phyloP scores from a whole-genome alignment of 2,797 vertebrate genomes.

The Gobio occitaniae region DNA sequence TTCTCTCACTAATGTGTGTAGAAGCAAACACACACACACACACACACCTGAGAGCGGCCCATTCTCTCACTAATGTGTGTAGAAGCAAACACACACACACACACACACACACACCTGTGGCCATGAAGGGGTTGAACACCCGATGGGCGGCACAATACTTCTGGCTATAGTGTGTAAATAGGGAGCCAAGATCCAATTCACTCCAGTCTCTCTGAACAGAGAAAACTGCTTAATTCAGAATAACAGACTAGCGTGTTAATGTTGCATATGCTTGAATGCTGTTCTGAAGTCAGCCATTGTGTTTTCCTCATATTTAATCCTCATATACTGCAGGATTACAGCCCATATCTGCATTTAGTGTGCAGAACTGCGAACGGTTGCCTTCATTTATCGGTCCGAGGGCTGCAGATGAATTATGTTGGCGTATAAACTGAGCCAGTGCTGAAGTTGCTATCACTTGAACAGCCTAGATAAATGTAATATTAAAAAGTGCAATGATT shows the following conservation, averaged over 20 bases:
- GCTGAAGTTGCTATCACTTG: slow-evolving; percentile 7
- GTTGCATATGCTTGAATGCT: neutral
- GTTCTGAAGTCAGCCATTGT: slow-evolving; percentile 1
- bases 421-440: neutral
- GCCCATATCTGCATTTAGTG: slow-evolving; percentile 1
- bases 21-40: too few relatives aligned
- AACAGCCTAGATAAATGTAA: slow-evolving; percentile 48
- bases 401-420: neutral
- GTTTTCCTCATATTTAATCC: neutral
- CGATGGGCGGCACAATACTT: too few relatives aligned
- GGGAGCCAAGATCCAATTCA: neutral
- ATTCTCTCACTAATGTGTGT: too few relatives aligned
- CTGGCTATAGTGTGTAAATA: neutral
- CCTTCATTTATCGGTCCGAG: neutral
- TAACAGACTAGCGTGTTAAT: neutral
- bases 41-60: too few relatives aligned
- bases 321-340: neutral
- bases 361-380: neutral
- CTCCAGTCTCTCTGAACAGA: neutral
- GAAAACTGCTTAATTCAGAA: slow-evolving; percentile 7
- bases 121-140: too few relatives aligned
- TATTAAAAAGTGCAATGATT: slow-evolving; percentile 51
- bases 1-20: too few relatives aligned
- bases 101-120: too few relatives aligned
- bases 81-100: too few relatives aligned